phyloP scores from a whole-genome alignment of 2,888 invertebrate species.

The Eupeodes luniger region DNA sequence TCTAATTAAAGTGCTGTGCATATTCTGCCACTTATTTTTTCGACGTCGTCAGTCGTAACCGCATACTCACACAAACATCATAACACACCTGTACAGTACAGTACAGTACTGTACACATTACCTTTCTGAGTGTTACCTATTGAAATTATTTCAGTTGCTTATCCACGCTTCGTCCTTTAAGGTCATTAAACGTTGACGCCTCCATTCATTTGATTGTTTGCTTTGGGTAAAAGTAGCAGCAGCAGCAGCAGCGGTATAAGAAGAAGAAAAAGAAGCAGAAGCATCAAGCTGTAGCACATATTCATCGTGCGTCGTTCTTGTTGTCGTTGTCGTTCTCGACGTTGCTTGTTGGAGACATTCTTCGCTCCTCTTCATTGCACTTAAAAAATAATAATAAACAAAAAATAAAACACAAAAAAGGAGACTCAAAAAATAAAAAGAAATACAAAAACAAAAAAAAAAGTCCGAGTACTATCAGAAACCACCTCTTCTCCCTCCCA shows the following conservation, averaged over 20 bases:
- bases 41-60: too few relatives aligned
- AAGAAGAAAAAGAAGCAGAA: background rate
- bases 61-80: background rate
- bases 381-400: constrained; percentile 55
- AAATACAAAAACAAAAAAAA: constrained; percentile 23
- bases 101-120: background rate
- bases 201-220: constrained; percentile 74
- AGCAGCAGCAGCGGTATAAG: constrained; percentile 33
- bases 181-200: constrained; percentile 80
- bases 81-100: background rate
- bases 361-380: constrained; percentile 72
- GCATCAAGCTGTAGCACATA: constrained; percentile 49
- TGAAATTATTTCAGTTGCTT: constrained; percentile 74
- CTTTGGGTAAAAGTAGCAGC: constrained; percentile 57
- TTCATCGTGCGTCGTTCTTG: constrained; percentile 61
- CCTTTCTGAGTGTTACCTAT: constrained; percentile 57
- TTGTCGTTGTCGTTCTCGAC: constrained; percentile 6
- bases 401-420: constrained; percentile 32
- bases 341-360: constrained; percentile 71
- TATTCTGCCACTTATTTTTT: constrained; percentile 47
- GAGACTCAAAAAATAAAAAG: background rate
- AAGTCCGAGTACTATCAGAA: constrained; percentile 52
- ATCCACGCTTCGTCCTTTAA: constrained; percentile 80
- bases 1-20: constrained; percentile 70
- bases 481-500: constrained; percentile 6